Evolutionary conservation across 2,113 vertebrate genomes (phyloP).

Genomic region (Morphnarchus princeps): DNA sequence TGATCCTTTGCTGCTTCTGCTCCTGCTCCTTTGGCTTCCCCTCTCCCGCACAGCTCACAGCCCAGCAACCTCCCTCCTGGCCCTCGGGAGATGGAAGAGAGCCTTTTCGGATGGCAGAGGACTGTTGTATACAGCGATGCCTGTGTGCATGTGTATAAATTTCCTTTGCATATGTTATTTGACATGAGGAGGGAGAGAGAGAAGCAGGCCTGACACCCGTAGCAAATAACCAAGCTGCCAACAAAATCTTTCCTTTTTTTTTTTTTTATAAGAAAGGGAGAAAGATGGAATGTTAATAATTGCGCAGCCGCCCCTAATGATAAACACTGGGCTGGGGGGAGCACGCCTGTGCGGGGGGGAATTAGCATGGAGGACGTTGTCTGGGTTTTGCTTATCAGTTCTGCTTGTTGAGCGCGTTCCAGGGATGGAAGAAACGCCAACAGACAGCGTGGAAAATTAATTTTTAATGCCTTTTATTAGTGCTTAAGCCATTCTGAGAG

Average conservation of each 20-base stretch:
- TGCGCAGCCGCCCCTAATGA: not conserved
- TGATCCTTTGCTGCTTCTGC: not conserved
- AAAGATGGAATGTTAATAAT: not conserved
- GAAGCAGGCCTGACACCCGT: not conserved
- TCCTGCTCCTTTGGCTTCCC: not conserved
- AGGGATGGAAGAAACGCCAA: slow-evolving; percentile 24
- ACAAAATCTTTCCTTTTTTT: not conserved
- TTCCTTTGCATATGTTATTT: not conserved
- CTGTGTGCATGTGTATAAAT: not conserved
- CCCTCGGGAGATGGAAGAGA: rapidly evolving
- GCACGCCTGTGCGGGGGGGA: rapidly evolving
- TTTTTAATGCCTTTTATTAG: slow-evolving; percentile 70
- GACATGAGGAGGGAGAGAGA: not conserved
- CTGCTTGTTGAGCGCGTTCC: slow-evolving; percentile 59
- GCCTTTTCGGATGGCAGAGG: not conserved
- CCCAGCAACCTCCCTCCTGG: not conserved
- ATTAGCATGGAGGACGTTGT: not conserved
- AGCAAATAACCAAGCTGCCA: slow-evolving; percentile 9
- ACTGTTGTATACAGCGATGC: rapidly evolving
- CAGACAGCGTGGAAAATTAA: slow-evolving; percentile 69
- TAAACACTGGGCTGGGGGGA: not conserved
- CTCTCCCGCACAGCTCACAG: not conserved
- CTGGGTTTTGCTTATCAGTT: slow-evolving; percentile 62
- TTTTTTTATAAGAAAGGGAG: not conserved
- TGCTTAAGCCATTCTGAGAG: slow-evolving; percentile 46